Evolutionary conservation across 1,140 invertebrate species (phyloP).

Genomic region (Triops longicaudatus): DNA sequence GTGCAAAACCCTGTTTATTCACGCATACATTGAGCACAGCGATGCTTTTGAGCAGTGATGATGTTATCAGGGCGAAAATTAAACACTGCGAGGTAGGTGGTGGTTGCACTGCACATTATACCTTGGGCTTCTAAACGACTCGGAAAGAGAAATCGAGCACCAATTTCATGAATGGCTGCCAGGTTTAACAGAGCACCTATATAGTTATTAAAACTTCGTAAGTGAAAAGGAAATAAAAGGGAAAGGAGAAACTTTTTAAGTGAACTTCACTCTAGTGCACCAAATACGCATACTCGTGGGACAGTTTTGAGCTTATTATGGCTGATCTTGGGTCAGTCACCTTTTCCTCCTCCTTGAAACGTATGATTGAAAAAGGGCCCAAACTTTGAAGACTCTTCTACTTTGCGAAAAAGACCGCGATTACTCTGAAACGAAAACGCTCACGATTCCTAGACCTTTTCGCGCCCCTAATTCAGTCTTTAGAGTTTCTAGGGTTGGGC

Average conservation of each 20-base stretch:
- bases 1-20: not conserved
- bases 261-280: not conserved
- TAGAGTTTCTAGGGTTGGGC: too few species aligned
- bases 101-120: not conserved
- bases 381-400: too few species aligned
- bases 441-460: too few species aligned
- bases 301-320: not conserved
- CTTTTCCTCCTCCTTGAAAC: not conserved
- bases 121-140: not conserved
- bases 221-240: not conserved
- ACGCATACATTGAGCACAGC: not conserved
- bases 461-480: too few species aligned
- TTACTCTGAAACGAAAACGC: too few species aligned
- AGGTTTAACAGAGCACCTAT: not conserved
- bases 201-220: not conserved
- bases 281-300: not conserved
- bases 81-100: not conserved
- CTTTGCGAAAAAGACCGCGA: too few species aligned
- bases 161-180: not conserved
- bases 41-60: not conserved
- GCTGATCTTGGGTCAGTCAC: not conserved
- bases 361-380: too few species aligned
- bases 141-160: not conserved
- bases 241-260: not conserved
- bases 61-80: conserved; percentile 12